Evolutionary conservation across 2,797 vertebrate species (phyloP).

Genomic region (Scleropages formosus): DNA sequence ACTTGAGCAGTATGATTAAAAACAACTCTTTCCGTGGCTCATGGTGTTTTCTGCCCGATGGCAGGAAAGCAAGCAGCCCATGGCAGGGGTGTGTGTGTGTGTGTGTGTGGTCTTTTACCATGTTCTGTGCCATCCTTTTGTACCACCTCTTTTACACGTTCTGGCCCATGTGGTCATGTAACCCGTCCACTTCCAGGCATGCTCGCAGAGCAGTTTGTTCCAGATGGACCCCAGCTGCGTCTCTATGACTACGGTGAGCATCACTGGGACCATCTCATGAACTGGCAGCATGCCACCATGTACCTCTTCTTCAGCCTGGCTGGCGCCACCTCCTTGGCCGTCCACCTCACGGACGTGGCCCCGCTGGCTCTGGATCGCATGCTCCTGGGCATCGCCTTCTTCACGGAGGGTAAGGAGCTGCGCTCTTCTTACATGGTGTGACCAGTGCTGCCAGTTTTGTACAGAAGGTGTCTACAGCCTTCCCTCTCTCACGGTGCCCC

Average conservation of each 20-base stretch:
- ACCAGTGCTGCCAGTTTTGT: neutral
- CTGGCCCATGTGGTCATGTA: neutral
- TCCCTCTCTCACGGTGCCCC: neutral
- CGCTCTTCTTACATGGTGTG: neutral
- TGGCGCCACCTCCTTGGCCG: conserved; percentile 72
- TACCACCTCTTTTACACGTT: no score
- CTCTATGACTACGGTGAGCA: conserved; percentile 76
- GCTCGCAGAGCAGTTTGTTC: conserved; percentile 81
- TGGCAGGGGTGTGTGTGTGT: no score
- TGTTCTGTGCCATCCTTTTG: no score
- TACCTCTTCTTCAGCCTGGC: conserved; percentile 88
- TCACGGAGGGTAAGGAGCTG: conserved; percentile 77
- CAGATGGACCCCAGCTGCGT: conserved; percentile 76
- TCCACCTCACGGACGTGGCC: conserved; percentile 68
- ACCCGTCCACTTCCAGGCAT: conserved; percentile 69
- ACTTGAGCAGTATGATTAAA: no score
- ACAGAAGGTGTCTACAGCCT: no score
- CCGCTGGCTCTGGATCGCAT: conserved; percentile 80
- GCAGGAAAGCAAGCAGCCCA: no score
- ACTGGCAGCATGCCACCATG: conserved; percentile 93
- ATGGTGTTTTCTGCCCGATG: no score
- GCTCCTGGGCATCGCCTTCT: conserved; percentile 83
- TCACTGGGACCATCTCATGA: conserved; percentile 80
- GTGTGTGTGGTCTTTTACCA: no score
- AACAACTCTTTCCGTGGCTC: no score